Conservation (phyloP, 1,140 invertebrate genomes). For the Cherax quadricarinatus region DNA sequence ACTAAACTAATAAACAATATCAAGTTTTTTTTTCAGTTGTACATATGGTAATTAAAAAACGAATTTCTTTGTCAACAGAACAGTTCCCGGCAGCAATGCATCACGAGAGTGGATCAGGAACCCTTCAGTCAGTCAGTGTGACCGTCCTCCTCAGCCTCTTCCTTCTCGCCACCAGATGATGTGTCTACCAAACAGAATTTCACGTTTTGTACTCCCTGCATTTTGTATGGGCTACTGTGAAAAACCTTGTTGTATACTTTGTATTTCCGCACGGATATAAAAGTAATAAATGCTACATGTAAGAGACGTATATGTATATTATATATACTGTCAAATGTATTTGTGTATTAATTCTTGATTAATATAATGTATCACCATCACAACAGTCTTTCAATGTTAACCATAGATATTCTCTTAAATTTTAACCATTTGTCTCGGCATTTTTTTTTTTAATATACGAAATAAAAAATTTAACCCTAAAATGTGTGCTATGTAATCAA, state of each 20-base stretch:
- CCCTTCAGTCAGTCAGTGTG: background rate
- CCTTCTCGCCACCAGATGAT: slow-evolving; percentile 35
- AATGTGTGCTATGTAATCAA: too few relatives aligned
- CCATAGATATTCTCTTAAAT: background rate
- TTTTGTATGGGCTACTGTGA: slow-evolving; percentile 9
- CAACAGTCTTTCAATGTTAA: background rate
- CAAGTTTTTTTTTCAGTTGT: too few relatives aligned
- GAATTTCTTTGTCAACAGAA: slow-evolving; percentile 1
- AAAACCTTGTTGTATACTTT: background rate
- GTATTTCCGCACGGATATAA: background rate
- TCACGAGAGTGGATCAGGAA: slow-evolving; percentile 22
- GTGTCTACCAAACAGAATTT: slow-evolving; percentile 29
- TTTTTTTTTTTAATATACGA: too few relatives aligned
- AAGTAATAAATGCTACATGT: background rate
- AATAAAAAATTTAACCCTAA: too few relatives aligned
- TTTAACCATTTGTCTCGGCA: too few relatives aligned
- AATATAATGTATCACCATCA: slow-evolving; percentile 31
- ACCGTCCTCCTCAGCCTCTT: slow-evolving; percentile 17
- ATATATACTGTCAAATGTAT: slow-evolving; percentile 52
- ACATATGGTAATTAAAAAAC: too few relatives aligned
- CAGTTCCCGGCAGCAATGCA: slow-evolving; percentile 55
- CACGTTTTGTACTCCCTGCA: slow-evolving; percentile 33
- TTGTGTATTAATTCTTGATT: slow-evolving; percentile 53
- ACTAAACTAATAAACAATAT: too few relatives aligned
- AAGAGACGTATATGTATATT: slow-evolving; percentile 1